Conservation (phyloP, 2,797 vertebrate species). For the Chrysolophus pictus region DNA sequence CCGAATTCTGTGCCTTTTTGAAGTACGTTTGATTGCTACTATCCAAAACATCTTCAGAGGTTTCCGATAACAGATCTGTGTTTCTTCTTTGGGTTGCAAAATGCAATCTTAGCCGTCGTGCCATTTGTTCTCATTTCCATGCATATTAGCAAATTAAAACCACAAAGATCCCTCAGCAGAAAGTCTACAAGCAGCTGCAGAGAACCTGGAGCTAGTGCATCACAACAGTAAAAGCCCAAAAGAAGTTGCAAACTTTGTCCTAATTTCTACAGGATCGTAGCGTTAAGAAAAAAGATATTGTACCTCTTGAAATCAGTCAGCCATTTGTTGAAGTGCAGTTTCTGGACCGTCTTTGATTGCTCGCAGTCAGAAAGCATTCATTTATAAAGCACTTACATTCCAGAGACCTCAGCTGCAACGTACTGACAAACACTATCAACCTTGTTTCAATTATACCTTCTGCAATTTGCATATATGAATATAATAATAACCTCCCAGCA, state of each 20-base stretch:
- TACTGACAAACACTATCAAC: constrained; percentile 77
- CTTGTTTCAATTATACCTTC: constrained; percentile 80
- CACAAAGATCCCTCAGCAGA: constrained; percentile 77
- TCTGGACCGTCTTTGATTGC: constrained; percentile 77
- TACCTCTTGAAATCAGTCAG: constrained; percentile 77
- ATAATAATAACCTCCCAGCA: constrained; percentile 76
- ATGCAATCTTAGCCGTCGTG: constrained; percentile 90
- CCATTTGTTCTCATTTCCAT: constrained; percentile 91
- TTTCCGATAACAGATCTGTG: constrained; percentile 90
- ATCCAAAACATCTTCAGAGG: constrained; percentile 84
- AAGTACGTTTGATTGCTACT: constrained; percentile 72
- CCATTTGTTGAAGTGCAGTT: constrained; percentile 79
- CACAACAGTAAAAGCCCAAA: constrained; percentile 77
- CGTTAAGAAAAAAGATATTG: constrained; percentile 79
- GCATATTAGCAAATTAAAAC: constrained; percentile 80
- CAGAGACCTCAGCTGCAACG: constrained; percentile 74
- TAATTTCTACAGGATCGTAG: constrained; percentile 74
- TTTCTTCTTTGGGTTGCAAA: constrained; percentile 93
- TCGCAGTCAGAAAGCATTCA: constrained; percentile 74
- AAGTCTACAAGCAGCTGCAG: constrained; percentile 83
- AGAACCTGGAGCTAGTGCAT: constrained; percentile 67
- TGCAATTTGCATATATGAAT: constrained; percentile 78
- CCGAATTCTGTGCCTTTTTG: constrained; percentile 76
- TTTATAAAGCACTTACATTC: constrained; percentile 77
- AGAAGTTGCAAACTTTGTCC: constrained; percentile 78